Evolutionary conservation across 2,888 invertebrate species (phyloP).

Genomic region (Brachyptera putata): DNA sequence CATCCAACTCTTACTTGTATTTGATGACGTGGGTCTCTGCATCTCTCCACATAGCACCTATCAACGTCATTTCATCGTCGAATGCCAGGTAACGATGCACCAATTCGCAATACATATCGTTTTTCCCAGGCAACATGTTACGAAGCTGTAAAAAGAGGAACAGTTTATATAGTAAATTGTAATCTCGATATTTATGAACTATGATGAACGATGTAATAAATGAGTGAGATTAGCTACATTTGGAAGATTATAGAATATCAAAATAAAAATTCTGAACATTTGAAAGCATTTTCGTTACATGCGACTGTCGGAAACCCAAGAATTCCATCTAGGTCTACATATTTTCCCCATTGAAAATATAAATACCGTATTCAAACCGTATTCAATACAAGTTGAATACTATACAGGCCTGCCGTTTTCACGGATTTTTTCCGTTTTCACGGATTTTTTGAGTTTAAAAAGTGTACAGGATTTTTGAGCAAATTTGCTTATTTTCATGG

Average conservation of each 20-base stretch:
- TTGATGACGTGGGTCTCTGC: slow-evolving; percentile 52
- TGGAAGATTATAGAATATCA: slow-evolving; percentile 16
- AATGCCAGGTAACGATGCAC: slow-evolving; percentile 53
- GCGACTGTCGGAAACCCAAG: no score
- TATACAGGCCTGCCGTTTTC: no score
- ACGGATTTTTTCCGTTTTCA: no score
- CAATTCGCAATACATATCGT: slow-evolving; percentile 44
- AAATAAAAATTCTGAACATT: no score
- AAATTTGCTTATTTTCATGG: no score
- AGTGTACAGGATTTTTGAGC: no score
- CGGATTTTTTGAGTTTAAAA: no score
- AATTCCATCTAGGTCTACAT: no score
- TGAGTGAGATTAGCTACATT: slow-evolving; percentile 16
- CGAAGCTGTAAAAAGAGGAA: slow-evolving; percentile 30
- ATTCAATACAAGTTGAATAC: no score
- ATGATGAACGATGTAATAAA: neutral
- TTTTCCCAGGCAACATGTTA: slow-evolving; percentile 38
- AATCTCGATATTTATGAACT: neutral
- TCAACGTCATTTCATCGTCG: slow-evolving; percentile 55
- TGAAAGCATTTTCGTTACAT: no score
- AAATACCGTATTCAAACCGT: no score
- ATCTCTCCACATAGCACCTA: slow-evolving; percentile 53
- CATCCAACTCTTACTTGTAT: slow-evolving; percentile 40
- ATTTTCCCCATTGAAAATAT: no score
- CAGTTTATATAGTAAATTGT: slow-evolving; percentile 3